Evolutionary conservation across 2,888 invertebrate genomes (phyloP).

Genomic region (Aleiodes testaceus): DNA sequence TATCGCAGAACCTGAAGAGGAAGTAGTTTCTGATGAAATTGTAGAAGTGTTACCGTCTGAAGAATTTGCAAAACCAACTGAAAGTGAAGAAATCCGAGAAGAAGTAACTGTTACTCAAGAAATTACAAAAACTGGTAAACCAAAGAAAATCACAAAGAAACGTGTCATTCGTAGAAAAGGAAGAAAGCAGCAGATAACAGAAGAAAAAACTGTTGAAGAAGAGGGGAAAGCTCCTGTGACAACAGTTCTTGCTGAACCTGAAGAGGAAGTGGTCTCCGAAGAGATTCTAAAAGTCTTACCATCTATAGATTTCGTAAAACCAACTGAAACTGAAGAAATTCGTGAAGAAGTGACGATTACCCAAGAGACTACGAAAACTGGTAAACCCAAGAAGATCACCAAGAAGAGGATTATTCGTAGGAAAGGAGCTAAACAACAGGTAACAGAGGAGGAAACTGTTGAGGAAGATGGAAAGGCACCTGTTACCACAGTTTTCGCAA

Average conservation of each 20-base stretch:
- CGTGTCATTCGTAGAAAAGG: conserved; percentile 13
- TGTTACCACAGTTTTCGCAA: conserved; percentile 69
- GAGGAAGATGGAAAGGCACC: conserved; percentile 74
- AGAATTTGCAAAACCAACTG: conserved; percentile 52
- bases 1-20: conserved; percentile 66
- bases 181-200: conserved; percentile 53
- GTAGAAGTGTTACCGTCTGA: conserved; percentile 32
- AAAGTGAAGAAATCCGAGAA: conserved; percentile 43
- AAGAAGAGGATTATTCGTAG: conserved; percentile 72
- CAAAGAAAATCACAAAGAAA: conserved; percentile 62
- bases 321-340: conserved; percentile 58
- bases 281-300: conserved; percentile 35
- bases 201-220: conserved; percentile 58
- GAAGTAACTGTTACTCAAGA: conserved; percentile 29
- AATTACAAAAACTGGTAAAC: background rate
- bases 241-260: conserved; percentile 39
- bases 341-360: conserved; percentile 59
- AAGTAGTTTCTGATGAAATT: conserved; percentile 60
- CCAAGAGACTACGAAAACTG: conserved; percentile 62
- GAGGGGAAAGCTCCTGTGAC: conserved; percentile 62
- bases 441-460: conserved; percentile 66
- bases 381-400: conserved; percentile 62
- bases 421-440: conserved; percentile 61
- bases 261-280: conserved; percentile 42
- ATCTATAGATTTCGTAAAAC: conserved; percentile 41